These are phyloP conservation scores for Diploptera punctata DNA, from an alignment of 2,888 invertebrate genomes.

Conservation along the genomic window DNA sequence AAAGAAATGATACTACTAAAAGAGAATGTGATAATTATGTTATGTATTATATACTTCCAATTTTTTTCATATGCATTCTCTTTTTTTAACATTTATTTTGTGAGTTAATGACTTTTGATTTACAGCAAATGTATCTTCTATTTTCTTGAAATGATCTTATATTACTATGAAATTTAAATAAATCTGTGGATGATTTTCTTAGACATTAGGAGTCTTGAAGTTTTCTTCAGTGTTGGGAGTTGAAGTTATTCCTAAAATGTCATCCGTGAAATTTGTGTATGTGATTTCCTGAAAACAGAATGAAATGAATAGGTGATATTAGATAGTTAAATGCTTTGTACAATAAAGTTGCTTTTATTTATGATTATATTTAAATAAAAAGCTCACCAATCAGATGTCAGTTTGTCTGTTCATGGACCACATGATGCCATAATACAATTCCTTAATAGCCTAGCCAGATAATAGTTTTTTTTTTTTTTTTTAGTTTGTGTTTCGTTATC, in stretches of 20 bases:
- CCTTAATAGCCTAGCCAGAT: too few species aligned
- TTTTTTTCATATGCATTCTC: not conserved
- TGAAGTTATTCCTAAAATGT: slow-evolving; percentile 26
- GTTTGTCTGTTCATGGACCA: too few species aligned
- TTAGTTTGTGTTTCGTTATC: too few species aligned
- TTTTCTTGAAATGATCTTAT: not conserved
- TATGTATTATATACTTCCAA: slow-evolving; percentile 2
- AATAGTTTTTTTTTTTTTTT: too few species aligned
- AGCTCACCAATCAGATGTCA: too few species aligned
- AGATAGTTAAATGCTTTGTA: too few species aligned
- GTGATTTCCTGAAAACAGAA: slow-evolving; percentile 27
- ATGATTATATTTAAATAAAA: not conserved
- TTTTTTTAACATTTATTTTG: not conserved
- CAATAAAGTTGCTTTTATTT: not conserved
- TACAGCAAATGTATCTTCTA: not conserved
- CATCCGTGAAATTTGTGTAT: slow-evolving; percentile 23
- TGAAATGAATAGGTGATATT: not conserved
- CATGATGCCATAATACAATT: too few species aligned
- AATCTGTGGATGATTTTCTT: not conserved
- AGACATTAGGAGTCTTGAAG: slow-evolving; percentile 3
- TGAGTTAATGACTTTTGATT: not conserved
- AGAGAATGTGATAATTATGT: not conserved
- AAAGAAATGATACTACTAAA: too few species aligned
- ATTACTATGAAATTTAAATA: not conserved
- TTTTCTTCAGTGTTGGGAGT: not conserved